A percentile compares a stretch with the other conserved stretches of the same genome.
phyloP scores from a whole-genome alignment of 64 coral and sea anemone genomes.

The Acropora yongei region DNA sequence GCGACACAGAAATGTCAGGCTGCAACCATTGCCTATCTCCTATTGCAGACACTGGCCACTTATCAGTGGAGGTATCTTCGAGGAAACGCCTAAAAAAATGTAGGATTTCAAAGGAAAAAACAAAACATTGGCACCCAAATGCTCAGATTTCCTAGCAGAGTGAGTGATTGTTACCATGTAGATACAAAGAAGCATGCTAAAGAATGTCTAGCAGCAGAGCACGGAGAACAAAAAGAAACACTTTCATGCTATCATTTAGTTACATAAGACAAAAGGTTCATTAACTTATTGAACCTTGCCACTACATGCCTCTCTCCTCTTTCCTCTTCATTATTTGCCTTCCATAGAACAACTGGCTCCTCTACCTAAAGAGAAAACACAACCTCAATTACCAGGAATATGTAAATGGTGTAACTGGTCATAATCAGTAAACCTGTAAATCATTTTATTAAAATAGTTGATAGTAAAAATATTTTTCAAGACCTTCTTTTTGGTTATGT shows the following conservation, averaged over 20 bases:
- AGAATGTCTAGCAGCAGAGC: not conserved
- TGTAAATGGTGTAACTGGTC: too few species aligned
- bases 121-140: too few species aligned
- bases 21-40: slow-evolving; percentile 18
- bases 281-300: not conserved
- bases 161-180: too few species aligned
- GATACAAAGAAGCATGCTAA: not conserved
- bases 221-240: not conserved
- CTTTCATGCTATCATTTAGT: not conserved
- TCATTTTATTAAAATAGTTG: not conserved
- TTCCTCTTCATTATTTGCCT: slow-evolving; percentile 20
- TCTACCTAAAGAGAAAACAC: slow-evolving; percentile 43
- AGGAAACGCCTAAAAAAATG: not conserved
- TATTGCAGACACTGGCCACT: slow-evolving; percentile 38
- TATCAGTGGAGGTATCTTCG: slow-evolving; percentile 3
- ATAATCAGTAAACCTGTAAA: too few species aligned
- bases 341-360: slow-evolving; percentile 84
- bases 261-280: not conserved
- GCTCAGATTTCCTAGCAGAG: too few species aligned
- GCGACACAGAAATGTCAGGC: slow-evolving; percentile 1
- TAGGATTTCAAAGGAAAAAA: not conserved
- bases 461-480: not conserved
- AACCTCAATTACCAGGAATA: too few species aligned
- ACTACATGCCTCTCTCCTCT: not conserved
- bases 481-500: slow-evolving; percentile 67